Percentiles rank a stretch among this genome's conserved stretches.
phyloP scores from a whole-genome alignment of 2,113 vertebrate species.

The Notarius quadriscutis region DNA sequence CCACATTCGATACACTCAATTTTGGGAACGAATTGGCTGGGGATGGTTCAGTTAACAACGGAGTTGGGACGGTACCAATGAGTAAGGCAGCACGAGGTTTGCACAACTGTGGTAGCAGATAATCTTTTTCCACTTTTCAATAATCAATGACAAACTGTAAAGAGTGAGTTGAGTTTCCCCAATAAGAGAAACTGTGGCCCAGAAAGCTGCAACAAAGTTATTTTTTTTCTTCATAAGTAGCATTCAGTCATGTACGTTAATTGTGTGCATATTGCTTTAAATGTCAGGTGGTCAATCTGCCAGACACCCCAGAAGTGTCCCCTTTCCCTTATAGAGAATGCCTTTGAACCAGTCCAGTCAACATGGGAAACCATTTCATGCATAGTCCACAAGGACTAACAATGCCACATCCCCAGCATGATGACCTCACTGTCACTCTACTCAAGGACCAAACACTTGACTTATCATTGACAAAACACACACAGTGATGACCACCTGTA shows the following conservation, averaged over 20 bases:
- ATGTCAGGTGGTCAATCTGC: neutral
- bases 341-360: too few species aligned
- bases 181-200: neutral
- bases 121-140: neutral
- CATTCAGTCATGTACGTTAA: neutral
- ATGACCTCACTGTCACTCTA: slow-evolving; percentile 56
- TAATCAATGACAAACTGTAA: neutral
- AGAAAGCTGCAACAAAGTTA: neutral
- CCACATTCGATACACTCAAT: neutral
- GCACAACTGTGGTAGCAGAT: neutral
- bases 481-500: slow-evolving; percentile 50
- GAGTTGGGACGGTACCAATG: neutral
- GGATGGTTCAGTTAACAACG: neutral
- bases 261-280: neutral
- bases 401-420: neutral
- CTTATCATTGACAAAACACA: slow-evolving; percentile 77
- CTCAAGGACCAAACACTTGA: slow-evolving; percentile 74
- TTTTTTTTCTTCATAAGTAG: neutral
- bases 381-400: too few species aligned
- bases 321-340: too few species aligned
- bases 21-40: neutral
- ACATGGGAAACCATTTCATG: neutral
- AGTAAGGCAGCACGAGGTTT: neutral
- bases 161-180: neutral
- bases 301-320: neutral